These are phyloP conservation scores for Hippopotamus amphibius DNA, from an alignment of 2,113 vertebrate genomes.

Conservation along the genomic window DNA sequence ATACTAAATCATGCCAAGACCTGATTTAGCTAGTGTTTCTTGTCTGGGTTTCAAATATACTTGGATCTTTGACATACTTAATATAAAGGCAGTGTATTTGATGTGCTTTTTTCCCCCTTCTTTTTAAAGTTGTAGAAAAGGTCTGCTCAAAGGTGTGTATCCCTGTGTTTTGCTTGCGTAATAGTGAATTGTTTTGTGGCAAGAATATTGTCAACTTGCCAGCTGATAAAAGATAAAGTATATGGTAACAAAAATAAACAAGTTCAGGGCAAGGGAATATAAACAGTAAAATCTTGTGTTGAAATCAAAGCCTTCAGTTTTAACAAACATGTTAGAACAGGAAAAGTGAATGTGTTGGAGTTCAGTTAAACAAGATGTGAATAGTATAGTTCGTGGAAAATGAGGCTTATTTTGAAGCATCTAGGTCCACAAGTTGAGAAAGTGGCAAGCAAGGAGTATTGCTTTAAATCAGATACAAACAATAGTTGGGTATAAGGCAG, in stretches of 20 bases:
- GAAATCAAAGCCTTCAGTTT: constrained; percentile 52
- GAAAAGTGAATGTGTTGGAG: constrained; percentile 10
- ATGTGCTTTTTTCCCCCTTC: neutral
- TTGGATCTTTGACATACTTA: constrained; percentile 61
- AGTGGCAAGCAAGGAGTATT: neutral
- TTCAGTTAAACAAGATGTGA: constrained; percentile 36
- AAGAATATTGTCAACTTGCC: constrained; percentile 60
- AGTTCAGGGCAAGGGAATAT: constrained; percentile 44
- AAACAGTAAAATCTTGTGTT: constrained; percentile 53
- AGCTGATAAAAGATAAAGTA: constrained; percentile 64
- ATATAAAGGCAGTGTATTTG: constrained; percentile 46
- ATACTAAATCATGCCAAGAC: constrained; percentile 23
- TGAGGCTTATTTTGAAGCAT: constrained; percentile 35
- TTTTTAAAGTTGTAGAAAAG: constrained; percentile 54
- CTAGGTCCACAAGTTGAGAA: neutral
- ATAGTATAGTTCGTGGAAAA: neutral
- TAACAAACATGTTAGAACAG: constrained; percentile 25
- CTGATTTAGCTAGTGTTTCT: constrained; percentile 61
- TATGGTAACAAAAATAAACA: constrained; percentile 66
- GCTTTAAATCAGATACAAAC: neutral
- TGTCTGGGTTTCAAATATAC: constrained; percentile 36
- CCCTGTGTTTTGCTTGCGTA: constrained; percentile 60
- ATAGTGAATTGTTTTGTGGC: constrained; percentile 43
- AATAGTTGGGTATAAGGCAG: neutral
- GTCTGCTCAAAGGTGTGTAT: constrained; percentile 34